These are phyloP conservation scores for Oryzaephilus surinamensis DNA, from an alignment of 1,140 invertebrate species.

Conservation along the genomic window DNA sequence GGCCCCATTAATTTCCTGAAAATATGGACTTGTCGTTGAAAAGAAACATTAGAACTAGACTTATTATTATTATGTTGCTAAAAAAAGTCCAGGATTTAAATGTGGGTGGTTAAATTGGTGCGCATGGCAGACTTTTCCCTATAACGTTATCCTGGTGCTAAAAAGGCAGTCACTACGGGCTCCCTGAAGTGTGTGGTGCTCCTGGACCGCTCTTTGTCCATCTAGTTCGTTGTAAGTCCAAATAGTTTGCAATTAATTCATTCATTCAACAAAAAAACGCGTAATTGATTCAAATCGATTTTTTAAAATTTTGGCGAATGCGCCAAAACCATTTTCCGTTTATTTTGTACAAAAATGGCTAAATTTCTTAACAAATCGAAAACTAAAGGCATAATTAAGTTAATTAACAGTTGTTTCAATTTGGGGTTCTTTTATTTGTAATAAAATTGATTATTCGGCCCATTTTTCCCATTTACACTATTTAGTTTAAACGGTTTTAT, in stretches of 20 bases:
- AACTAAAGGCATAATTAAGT: not conserved
- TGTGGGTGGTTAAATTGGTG: constrained; percentile 15
- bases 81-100: too few relatives aligned
- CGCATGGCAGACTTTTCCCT: constrained; percentile 10
- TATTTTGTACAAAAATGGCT: not conserved
- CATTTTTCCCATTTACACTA: too few relatives aligned
- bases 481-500: too few relatives aligned
- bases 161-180: constrained; percentile 34
- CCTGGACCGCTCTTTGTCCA: constrained; percentile 31
- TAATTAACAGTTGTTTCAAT: too few relatives aligned
- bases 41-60: too few relatives aligned
- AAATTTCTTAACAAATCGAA: constrained; percentile 1
- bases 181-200: constrained; percentile 37
- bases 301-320: not conserved
- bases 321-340: not conserved
- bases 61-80: too few relatives aligned
- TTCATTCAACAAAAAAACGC: not conserved
- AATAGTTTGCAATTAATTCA: not conserved
- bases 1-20: too few relatives aligned
- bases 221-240: constrained; percentile 22
- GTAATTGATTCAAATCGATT: not conserved
- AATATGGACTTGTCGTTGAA: too few relatives aligned
- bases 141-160: constrained; percentile 7
- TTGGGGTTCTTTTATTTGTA: too few relatives aligned
- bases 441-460: too few relatives aligned